Evolutionary conservation across 2,888 invertebrate species (phyloP).

Genomic region (Diadegma fenestrale): DNA sequence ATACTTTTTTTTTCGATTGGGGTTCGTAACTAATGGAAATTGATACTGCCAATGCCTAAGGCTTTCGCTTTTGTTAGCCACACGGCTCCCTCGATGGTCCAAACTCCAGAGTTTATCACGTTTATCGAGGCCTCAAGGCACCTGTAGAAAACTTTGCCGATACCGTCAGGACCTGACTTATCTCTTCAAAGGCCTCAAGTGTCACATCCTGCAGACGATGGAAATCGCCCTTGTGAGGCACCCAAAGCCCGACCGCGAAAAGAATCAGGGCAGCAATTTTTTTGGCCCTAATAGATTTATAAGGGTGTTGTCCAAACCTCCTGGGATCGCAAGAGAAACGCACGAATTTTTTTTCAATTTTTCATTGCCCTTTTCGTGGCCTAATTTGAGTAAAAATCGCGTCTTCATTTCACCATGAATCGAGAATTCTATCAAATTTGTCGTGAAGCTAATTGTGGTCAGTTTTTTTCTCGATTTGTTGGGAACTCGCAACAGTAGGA

Average conservation of each 20-base stretch:
- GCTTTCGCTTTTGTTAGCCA: not conserved
- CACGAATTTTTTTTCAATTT: not conserved
- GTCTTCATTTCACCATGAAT: not conserved
- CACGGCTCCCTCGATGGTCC: not conserved
- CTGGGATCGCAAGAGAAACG: not conserved
- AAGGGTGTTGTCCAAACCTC: not conserved
- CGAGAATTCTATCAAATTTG: not conserved
- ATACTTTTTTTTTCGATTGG: not conserved
- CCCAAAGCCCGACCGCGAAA: not conserved
- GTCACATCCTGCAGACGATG: not conserved
- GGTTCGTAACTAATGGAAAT: not conserved
- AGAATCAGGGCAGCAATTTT: not conserved
- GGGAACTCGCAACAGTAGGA: no score
- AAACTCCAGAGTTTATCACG: not conserved
- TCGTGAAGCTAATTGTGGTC: not conserved
- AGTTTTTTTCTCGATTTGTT: not conserved
- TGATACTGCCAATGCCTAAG: not conserved
- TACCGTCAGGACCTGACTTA: not conserved
- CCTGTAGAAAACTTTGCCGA: not conserved
- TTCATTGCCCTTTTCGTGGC: not conserved
- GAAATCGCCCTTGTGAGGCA: not conserved
- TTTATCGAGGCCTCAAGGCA: not conserved
- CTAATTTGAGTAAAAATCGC: not conserved
- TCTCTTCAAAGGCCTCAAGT: not conserved
- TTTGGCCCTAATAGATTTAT: not conserved